These are phyloP conservation scores for Probaryconus sp. DNA, from an alignment of 1,140 invertebrate species.

Conservation along the genomic window DNA sequence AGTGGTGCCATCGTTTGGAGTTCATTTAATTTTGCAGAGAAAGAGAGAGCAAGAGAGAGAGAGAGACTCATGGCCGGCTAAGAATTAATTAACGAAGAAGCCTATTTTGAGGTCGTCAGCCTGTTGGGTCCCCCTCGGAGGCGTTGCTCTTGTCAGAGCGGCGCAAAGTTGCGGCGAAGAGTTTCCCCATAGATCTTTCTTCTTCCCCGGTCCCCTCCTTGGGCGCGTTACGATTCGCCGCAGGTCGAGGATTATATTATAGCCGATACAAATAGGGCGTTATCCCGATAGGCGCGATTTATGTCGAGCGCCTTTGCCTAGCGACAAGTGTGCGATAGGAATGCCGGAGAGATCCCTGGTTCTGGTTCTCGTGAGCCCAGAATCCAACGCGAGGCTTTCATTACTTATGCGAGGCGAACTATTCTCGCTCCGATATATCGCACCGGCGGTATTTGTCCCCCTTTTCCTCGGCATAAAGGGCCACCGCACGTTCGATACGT, in stretches of 20 bases:
- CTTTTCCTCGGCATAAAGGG: slow-evolving; percentile 15
- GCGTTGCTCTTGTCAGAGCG: too few relatives aligned
- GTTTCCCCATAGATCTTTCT: slow-evolving; percentile 23
- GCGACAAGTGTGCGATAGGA: slow-evolving; percentile 34
- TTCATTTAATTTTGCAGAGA: too few relatives aligned
- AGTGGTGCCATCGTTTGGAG: too few relatives aligned
- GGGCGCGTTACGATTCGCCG: slow-evolving; percentile 4
- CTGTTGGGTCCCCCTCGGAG: too few relatives aligned
- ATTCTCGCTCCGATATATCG: neutral
- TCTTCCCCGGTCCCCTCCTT: too few relatives aligned
- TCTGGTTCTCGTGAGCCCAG: too few relatives aligned
- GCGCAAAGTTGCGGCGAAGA: slow-evolving; percentile 23
- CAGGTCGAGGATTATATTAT: slow-evolving; percentile 39
- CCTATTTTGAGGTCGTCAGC: too few relatives aligned
- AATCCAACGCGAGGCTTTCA: slow-evolving; percentile 10
- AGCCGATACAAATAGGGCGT: slow-evolving; percentile 51
- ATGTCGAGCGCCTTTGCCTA: slow-evolving; percentile 17
- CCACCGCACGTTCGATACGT: slow-evolving; percentile 20
- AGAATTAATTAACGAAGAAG: too few relatives aligned
- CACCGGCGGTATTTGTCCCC: too few relatives aligned
- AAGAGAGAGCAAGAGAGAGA: too few relatives aligned
- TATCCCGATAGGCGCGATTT: slow-evolving; percentile 42
- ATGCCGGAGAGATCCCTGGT: neutral
- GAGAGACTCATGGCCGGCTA: too few relatives aligned
- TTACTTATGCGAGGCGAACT: slow-evolving; percentile 38